Percentiles rank a stretch among this genome's conserved stretches.
These are phyloP conservation scores for Drosophila santomea DNA, from an alignment of 1,140 invertebrate species.

Conservation along the genomic window DNA sequence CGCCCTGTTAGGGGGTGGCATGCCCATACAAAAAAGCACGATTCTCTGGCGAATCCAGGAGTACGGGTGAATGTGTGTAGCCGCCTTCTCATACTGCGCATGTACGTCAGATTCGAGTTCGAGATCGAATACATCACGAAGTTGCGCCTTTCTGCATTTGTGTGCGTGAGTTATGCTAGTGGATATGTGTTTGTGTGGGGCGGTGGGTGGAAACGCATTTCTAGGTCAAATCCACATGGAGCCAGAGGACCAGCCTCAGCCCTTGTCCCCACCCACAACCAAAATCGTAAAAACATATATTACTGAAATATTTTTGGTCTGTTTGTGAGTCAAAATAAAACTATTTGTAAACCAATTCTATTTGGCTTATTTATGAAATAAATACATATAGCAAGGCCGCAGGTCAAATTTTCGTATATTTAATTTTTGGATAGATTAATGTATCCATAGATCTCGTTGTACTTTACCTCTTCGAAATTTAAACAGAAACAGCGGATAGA, in stretches of 20 bases:
- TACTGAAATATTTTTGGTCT: slow-evolving; percentile 34
- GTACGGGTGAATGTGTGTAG: slow-evolving; percentile 55
- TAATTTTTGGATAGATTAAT: not conserved
- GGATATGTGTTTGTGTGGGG: slow-evolving; percentile 12
- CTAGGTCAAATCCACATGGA: slow-evolving; percentile 73
- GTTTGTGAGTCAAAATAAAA: slow-evolving; percentile 29
- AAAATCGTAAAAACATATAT: slow-evolving; percentile 25
- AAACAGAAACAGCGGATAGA: not conserved
- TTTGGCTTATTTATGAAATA: slow-evolving; percentile 11
- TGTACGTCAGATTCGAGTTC: slow-evolving; percentile 40
- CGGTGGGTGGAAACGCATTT: slow-evolving; percentile 56
- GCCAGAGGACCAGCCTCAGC: slow-evolving; percentile 43
- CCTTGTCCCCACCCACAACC: slow-evolving; percentile 1
- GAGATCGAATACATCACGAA: slow-evolving; percentile 60
- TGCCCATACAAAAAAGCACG: slow-evolving; percentile 64
- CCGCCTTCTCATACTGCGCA: slow-evolving; percentile 48
- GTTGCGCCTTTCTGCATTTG: slow-evolving; percentile 8
- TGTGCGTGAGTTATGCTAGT: slow-evolving; percentile 33
- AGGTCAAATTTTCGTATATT: not conserved
- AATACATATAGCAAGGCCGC: slow-evolving; percentile 16
- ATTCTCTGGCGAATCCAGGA: slow-evolving; percentile 23
- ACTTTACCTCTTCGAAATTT: too few relatives aligned
- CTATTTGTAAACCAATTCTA: slow-evolving; percentile 34
- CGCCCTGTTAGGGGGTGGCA: slow-evolving; percentile 68
- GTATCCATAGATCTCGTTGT: not conserved